These are phyloP conservation scores for Herpailurus yagouaroundi DNA, from an alignment of 2,113 vertebrate species.

Conservation along the genomic window DNA sequence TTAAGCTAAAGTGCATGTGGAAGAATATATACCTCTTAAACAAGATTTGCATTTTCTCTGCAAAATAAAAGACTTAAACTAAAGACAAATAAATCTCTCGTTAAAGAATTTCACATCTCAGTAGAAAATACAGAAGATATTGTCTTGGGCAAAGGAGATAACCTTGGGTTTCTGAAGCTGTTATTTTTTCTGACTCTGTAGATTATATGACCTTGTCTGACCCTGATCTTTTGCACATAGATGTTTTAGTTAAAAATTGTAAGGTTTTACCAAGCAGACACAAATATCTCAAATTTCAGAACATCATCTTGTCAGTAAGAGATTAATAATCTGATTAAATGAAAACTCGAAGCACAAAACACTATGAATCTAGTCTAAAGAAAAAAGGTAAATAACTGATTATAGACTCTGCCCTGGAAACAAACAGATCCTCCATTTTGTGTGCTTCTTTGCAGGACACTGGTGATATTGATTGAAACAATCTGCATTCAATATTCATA, in stretches of 20 bases:
- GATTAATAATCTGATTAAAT: constrained; percentile 33
- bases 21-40: neutral
- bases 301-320: neutral
- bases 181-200: neutral
- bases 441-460: neutral
- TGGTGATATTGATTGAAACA: neutral
- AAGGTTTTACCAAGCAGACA: neutral
- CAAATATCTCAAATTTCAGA: constrained; percentile 28
- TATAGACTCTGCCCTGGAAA: neutral
- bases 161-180: constrained; percentile 5
- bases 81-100: neutral
- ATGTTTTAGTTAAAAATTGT: constrained; percentile 23
- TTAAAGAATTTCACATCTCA: neutral
- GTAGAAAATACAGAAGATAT: neutral
- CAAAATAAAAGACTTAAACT: neutral
- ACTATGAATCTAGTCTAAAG: neutral
- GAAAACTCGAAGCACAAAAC: constrained; percentile 20
- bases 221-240: neutral
- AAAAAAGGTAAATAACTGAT: neutral
- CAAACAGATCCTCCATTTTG: neutral
- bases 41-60: neutral
- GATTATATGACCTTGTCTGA: neutral
- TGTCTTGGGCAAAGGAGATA: neutral
- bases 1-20: neutral
- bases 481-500: neutral